These are phyloP conservation scores for Gymnosoma rotundatum DNA, from an alignment of 2,888 invertebrate species.

Conservation along the genomic window DNA sequence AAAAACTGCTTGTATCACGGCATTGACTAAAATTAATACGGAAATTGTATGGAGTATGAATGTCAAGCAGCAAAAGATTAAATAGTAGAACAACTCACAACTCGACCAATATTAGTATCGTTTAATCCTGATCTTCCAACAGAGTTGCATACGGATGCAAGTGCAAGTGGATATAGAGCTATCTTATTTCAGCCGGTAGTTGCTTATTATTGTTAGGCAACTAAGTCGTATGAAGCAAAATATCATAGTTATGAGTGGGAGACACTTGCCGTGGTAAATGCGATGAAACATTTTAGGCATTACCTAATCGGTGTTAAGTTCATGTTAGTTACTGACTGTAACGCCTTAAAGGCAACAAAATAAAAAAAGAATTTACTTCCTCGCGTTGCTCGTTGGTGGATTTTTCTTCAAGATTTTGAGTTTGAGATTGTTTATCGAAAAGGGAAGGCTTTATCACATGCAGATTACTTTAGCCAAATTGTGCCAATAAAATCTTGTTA, in stretches of 20 bases:
- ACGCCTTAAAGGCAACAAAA: background rate
- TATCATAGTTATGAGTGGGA: background rate
- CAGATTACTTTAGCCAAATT: too few species aligned
- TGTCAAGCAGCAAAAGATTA: too few species aligned
- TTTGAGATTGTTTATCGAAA: too few species aligned
- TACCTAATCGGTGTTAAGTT: background rate
- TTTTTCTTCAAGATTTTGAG: conserved; percentile 38
- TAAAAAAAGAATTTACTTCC: background rate
- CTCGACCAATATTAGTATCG: too few species aligned
- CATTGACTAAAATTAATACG: too few species aligned
- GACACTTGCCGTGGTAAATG: background rate
- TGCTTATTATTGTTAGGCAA: too few species aligned
- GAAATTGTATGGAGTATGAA: too few species aligned
- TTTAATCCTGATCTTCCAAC: background rate
- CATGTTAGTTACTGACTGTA: background rate
- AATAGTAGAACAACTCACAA: too few species aligned
- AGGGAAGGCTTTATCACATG: too few species aligned
- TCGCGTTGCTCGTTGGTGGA: conserved; percentile 12
- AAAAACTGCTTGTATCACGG: too few species aligned
- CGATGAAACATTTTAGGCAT: background rate
- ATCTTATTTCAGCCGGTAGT: background rate
- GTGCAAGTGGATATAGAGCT: conserved; percentile 1
- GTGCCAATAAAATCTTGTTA: too few species aligned
- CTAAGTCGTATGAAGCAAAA: background rate
- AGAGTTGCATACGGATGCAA: conserved; percentile 35